Base-by-base conservation (phyloP, 2,888 invertebrate genomes). In the Belgica antarctica region DNA sequence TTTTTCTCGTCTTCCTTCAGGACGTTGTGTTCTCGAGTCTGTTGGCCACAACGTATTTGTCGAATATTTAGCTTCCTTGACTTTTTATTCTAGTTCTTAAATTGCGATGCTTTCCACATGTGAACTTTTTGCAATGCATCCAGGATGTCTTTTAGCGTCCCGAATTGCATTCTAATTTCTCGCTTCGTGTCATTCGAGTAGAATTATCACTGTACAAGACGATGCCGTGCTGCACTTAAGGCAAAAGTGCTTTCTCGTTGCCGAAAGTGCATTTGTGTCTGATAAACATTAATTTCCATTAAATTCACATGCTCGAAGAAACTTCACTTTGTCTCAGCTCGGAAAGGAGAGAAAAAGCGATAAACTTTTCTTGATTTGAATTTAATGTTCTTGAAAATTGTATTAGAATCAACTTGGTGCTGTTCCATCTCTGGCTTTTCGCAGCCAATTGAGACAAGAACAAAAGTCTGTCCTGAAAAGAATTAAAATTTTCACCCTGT, bases 341-440 rank as follows among this genome's bases (percentile, higher is more conserved):
- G 41, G 25, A n/a, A 57, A 24, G 12, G 22, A 24, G 57, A 57
- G 25, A 22, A 57, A 57, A 25, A 24, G 57, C 12, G 8, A 57
- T 24, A 57, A 57, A 57, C 17, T 57, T 57, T 57, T 24, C 57
- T 24, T 57, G 25, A 57, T 57, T 57, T 57, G 8, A 57, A 57
- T 57, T 57, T 57, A 57, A 57, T 57, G 57, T 25, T 57, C 4
- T 57, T 57, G 57, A 57, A 22, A 57, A 57, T 57, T 57, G 57
- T 22, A 57, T 57, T 57, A 24, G 1, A 57, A 57, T 24, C 34
- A 41, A n/a, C n/a, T n/a, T n/a, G n/a, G n/a, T n/a, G n/a, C n/a
- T n/a, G n/a, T n/a, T n/a, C n/a, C n/a, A n/a, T n/a, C n/a, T n/a
- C n/a, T n/a, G n/a, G n/a, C n/a, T n/a, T n/a, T n/a, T n/a, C n/a